These are phyloP conservation scores for Vicugna pacos DNA, from an alignment of 2,113 vertebrate genomes.

Conservation along the genomic window DNA sequence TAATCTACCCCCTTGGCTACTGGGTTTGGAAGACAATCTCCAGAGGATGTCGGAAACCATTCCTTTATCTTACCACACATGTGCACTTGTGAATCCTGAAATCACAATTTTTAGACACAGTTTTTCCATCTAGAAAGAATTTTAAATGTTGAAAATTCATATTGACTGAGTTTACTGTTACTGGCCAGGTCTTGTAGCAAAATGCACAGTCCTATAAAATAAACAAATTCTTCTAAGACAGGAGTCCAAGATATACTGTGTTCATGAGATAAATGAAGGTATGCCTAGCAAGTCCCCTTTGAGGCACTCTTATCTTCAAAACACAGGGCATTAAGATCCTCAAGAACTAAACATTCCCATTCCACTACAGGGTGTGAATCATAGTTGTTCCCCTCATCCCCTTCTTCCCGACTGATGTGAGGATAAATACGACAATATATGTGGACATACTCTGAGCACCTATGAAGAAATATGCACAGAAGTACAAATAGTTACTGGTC, in stretches of 20 bases:
- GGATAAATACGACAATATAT: neutral
- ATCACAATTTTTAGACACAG: conserved; percentile 19
- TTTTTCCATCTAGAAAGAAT: conserved; percentile 38
- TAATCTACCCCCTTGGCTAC: neutral
- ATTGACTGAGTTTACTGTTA: neutral
- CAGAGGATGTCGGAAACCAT: neutral
- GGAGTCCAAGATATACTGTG: neutral
- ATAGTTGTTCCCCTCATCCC: neutral
- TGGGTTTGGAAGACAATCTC: neutral
- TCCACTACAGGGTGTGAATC: neutral
- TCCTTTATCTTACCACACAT: neutral
- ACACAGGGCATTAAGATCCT: neutral
- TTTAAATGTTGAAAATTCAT: conserved; percentile 48
- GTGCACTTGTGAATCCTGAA: neutral
- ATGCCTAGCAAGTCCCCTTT: neutral
- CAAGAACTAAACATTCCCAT: neutral
- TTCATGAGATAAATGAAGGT: neutral
- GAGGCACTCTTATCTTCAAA: neutral
- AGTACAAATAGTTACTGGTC: neutral
- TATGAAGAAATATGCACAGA: neutral
- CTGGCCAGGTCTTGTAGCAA: conserved; percentile 9
- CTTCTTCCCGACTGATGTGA: neutral
- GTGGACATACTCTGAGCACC: neutral
- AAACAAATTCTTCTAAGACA: conserved; percentile 23
- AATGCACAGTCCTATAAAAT: conserved; percentile 22